Evolutionary conservation across 2,888 invertebrate species (phyloP).

Genomic region (Melanotus villosus): DNA sequence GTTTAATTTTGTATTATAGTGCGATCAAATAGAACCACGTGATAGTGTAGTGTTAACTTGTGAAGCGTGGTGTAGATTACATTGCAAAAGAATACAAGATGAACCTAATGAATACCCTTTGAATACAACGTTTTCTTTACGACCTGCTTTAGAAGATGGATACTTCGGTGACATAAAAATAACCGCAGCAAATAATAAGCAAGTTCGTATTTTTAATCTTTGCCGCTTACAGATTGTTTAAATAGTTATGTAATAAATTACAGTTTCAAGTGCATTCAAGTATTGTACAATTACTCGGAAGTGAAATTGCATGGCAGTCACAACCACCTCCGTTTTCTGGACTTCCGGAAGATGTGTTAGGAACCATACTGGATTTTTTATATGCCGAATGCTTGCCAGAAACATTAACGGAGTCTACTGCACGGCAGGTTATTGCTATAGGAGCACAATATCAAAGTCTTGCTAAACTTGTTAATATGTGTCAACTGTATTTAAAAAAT

Average conservation of each 20-base stretch:
- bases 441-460: slow-evolving; percentile 72
- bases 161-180: slow-evolving; percentile 76
- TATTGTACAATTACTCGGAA: slow-evolving; percentile 72
- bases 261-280: slow-evolving; percentile 73
- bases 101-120: slow-evolving; percentile 67
- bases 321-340: slow-evolving; percentile 72
- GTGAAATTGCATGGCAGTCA: slow-evolving; percentile 72
- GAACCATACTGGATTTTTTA: slow-evolving; percentile 75
- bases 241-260: neutral
- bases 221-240: neutral
- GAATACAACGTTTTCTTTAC: slow-evolving; percentile 74
- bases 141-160: slow-evolving; percentile 76
- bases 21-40: slow-evolving; percentile 66
- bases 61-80: slow-evolving; percentile 75
- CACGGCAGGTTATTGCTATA: slow-evolving; percentile 71
- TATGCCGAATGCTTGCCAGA: slow-evolving; percentile 77
- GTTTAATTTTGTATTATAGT: slow-evolving; percentile 48
- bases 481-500: slow-evolving; percentile 75
- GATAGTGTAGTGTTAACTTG: slow-evolving; percentile 73
- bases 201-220: slow-evolving; percentile 12
- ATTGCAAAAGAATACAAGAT: slow-evolving; percentile 73
- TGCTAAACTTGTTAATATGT: slow-evolving; percentile 71
- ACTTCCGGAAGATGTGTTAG: slow-evolving; percentile 74
- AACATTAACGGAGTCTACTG: slow-evolving; percentile 73
- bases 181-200: slow-evolving; percentile 69